Evolutionary conservation across 2,797 vertebrate genomes (phyloP).

Genomic region (Chanos chanos): DNA sequence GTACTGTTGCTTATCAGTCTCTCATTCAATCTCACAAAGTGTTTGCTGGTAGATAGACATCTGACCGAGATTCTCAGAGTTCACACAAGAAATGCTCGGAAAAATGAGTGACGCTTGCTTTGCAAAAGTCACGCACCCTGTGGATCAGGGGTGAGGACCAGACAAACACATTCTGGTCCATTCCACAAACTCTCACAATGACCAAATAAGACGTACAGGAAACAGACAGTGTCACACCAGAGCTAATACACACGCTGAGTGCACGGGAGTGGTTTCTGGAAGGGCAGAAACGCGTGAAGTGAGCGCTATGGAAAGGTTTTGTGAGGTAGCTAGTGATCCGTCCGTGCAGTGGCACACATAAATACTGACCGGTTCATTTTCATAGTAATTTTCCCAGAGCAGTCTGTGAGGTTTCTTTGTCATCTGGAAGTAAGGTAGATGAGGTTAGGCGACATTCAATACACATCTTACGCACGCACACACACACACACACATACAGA

Average conservation of each 20-base stretch:
- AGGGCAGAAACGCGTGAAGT: slow-evolving; percentile 23
- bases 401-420: slow-evolving; percentile 86
- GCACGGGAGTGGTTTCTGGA: neutral
- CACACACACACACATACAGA: slow-evolving; percentile 7
- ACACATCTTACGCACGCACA: slow-evolving; percentile 25
- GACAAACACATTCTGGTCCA: slow-evolving; percentile 9
- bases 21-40: slow-evolving; percentile 27
- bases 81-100: slow-evolving; percentile 23
- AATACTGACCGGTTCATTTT: slow-evolving; percentile 96
- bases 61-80: slow-evolving; percentile 26
- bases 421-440: slow-evolving; percentile 86
- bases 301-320: slow-evolving; percentile 61
- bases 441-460: slow-evolving; percentile 60
- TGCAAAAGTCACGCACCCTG: neutral
- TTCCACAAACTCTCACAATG: slow-evolving; percentile 43
- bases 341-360: slow-evolving; percentile 26
- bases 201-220: slow-evolving; percentile 46
- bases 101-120: slow-evolving; percentile 1
- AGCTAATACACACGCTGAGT: slow-evolving; percentile 31
- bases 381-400: slow-evolving; percentile 96
- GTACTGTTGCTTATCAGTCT: slow-evolving; percentile 25
- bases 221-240: neutral
- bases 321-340: slow-evolving; percentile 54
- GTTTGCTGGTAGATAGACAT: slow-evolving; percentile 36
- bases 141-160: neutral